Evolutionary conservation across 1,140 invertebrate species (phyloP), one percentile per base, ranked within the genome.

Genomic region (Anastrepha ludens): DNA sequence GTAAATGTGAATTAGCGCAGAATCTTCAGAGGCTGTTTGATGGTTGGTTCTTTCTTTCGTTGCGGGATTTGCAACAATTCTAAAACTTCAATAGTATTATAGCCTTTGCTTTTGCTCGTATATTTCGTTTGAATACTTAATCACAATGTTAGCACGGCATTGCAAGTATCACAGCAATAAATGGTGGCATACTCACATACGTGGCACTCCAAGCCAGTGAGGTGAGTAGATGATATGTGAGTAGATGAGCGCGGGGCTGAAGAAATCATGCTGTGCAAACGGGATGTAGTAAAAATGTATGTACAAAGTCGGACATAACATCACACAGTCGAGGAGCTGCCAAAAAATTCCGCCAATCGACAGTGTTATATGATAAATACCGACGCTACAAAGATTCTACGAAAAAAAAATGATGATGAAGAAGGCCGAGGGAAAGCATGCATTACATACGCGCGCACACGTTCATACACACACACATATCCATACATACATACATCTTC

Each of bases 331-430:
- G 58, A 65, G 62, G 58, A 86, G 85, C 62, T 86, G 85, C 85
- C 85, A 86, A 86, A 86, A 86, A 86, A 86, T 86, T 8, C 85
- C 58, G 85, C 85, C 39, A 86, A 62, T 86, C 85, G 62, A 86
- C 85, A 86, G 85, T 86, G 78, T 85, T 86, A 29, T 39, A 62
- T 86, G 85, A n/a, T 65, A 86, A 86, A 81, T 81, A 41, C 74
- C 74, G 47, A 50, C 44, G n/a, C 74, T 67, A 67, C n/a, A 39
- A 67, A 55, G 47, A 29, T 55, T 81, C 41, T 55, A 3, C 17
- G 15, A 47, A 47, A 74, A 44, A 44, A 44, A 17, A 17, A 29
- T 13, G 67, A 44, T 55, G 47, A 50, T 20, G 44, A 81, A n/a
- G 47, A 55, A 55, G 8, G 74, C 47, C 47, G 47, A 81, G 47